Evolutionary conservation across 1,140 invertebrate species (phyloP).

Genomic region (Nasonia vitripennis): DNA sequence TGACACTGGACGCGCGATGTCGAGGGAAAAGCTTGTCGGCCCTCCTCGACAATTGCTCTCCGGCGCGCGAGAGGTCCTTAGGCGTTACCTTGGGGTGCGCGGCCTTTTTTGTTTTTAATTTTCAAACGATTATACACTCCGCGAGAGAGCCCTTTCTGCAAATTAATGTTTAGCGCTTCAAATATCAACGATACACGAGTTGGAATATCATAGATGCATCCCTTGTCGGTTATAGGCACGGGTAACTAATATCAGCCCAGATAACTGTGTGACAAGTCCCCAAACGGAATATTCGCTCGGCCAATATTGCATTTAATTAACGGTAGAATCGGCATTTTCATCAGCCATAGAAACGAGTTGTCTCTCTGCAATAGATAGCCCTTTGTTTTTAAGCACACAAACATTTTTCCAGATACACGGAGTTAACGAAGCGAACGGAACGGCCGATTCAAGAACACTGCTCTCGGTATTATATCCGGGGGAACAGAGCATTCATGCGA

Average conservation of each 20-base stretch:
- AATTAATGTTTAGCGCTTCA: too few relatives aligned
- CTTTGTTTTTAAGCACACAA: neutral
- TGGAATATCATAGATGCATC: too few relatives aligned
- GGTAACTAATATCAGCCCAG: neutral
- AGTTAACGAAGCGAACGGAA: neutral
- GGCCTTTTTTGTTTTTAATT: neutral
- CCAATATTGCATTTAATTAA: neutral
- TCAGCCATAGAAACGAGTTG: neutral
- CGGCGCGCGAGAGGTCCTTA: neutral
- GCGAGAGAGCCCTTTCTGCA: too few relatives aligned
- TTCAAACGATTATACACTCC: neutral
- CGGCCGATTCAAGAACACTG: neutral
- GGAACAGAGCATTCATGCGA: neutral
- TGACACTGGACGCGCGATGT: neutral
- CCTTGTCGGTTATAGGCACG: neutral
- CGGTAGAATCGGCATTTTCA: neutral
- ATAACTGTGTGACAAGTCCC: neutral
- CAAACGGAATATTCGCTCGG: neutral
- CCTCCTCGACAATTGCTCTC: neutral
- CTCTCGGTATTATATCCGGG: neutral
- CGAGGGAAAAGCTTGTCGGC: neutral
- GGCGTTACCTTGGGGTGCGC: neutral
- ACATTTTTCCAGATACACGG: neutral
- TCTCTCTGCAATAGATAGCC: neutral
- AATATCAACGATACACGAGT: too few relatives aligned